Percentiles rank a stretch among this genome's conserved stretches.
phyloP scores from a whole-genome alignment of 1,140 invertebrate genomes.

The Paramacrobiotus metropolitanus region DNA sequence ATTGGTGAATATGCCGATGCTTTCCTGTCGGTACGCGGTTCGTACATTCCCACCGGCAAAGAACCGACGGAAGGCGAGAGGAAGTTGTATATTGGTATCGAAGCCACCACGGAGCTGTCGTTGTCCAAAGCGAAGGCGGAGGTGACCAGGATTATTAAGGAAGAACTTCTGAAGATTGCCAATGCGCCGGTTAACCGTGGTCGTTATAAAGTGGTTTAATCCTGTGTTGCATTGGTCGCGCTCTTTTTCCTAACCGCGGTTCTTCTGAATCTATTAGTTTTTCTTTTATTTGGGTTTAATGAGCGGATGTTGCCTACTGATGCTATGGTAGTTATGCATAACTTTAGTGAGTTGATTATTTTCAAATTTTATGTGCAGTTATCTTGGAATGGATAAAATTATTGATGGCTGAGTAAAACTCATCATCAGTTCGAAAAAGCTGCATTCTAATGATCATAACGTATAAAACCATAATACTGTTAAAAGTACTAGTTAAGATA shows the following conservation, averaged over 20 bases:
- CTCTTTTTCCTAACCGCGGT: background rate
- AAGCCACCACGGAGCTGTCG: constrained; percentile 84
- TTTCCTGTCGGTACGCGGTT: constrained; percentile 91
- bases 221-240: background rate
- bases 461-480: too few relatives aligned
- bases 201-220: background rate
- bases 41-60: constrained; percentile 74
- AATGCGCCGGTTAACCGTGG: constrained; percentile 32
- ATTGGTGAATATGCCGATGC: constrained; percentile 95
- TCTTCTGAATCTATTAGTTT: background rate
- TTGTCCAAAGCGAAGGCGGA: constrained; percentile 95
- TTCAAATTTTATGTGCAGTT: too few relatives aligned
- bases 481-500: too few relatives aligned
- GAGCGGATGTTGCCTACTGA: too few relatives aligned
- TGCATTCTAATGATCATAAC: too few relatives aligned
- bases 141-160: constrained; percentile 89
- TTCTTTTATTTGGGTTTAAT: too few relatives aligned
- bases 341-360: too few relatives aligned
- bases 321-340: too few relatives aligned
- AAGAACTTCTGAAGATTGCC: constrained; percentile 79
- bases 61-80: constrained; percentile 67
- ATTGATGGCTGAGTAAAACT: too few relatives aligned
- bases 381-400: too few relatives aligned
- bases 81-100: constrained; percentile 93
- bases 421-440: too few relatives aligned